Evolutionary conservation across 2,797 vertebrate genomes (phyloP), one percentile per base, ranked within the genome.

Genomic region (Danio kyathit): DNA sequence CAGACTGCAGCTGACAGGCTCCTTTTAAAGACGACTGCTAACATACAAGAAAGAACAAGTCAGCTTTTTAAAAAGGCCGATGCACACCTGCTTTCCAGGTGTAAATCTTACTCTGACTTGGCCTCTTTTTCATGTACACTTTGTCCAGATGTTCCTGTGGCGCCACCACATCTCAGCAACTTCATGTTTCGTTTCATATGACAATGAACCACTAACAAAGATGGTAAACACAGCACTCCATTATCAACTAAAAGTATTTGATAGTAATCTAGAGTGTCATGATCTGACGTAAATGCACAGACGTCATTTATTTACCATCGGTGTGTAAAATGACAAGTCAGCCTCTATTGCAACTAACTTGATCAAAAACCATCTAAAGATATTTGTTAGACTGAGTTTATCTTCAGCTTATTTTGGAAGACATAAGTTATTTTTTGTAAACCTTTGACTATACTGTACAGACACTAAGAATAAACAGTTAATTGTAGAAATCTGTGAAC

Each of bases 61-160:
- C n/a, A 38, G 49, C 17, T 14, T 46, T 38, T 17, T 44, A 60
- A 38, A 60, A 70, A 52, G 46, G n/a, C 29, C 43, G 21, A 61
- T 4, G 46, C 43, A 57, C 64, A 78, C 76, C 65, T 78, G 76
- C 43, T 48, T 41, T 78, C 52, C 76, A 69, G 54, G 65, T 60
- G 76, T 40, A 49, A 38, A 38, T 69, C 52, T 40, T 16, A 69
- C 40, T 14, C 40, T 21, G 11, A 19, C 21, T 40, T 8, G 11
- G 2, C n/a, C 7, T 76, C 14, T 54, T 67, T 48, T 69, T 19
- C 43, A 48, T 21, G 14, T 40, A 60, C 13, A 69, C 11, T 40
- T 59, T 16, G 16, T 48, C 54, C 21, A 60, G 43, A 70, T 60
- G 64, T 46, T 52, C n/a, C 59, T 63, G 60, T 75, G n/a, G 59